These are phyloP conservation scores for Colistium nudipinnis DNA, from an alignment of 2,113 vertebrate genomes.

Conservation along the genomic window DNA sequence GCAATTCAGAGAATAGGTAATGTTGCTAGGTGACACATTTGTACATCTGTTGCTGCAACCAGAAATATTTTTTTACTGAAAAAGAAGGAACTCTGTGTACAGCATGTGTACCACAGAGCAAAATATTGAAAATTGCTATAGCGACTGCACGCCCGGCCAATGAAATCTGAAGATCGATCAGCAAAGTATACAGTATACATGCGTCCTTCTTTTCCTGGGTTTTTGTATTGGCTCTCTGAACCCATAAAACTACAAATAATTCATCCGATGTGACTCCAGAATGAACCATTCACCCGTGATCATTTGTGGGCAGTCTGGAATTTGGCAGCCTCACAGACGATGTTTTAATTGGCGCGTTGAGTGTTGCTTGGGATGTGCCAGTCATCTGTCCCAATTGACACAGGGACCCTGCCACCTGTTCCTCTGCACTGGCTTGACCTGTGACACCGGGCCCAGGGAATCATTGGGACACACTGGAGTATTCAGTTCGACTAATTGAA, in stretches of 20 bases:
- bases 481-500: neutral
- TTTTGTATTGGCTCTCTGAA: neutral
- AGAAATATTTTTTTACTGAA: neutral
- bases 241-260: neutral
- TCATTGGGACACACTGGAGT: neutral
- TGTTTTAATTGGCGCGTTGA: conserved; percentile 5
- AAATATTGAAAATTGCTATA: too few species aligned
- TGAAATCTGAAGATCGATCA: too few species aligned
- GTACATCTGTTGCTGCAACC: conserved; percentile 18
- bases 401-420: conserved; percentile 39
- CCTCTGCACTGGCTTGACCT: conserved; percentile 5
- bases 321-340: neutral
- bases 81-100: neutral
- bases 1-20: neutral
- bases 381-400: conserved; percentile 2
- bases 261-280: neutral
- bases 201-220: neutral
- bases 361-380: conserved; percentile 2
- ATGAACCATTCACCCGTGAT: neutral
- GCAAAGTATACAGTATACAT: too few species aligned
- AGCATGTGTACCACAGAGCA: neutral
- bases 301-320: conserved; percentile 1
- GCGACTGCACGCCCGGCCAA: too few species aligned
- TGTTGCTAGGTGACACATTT: conserved; percentile 57
- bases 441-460: too few species aligned